Evolutionary conservation across 30 jellyfish, hydroid and myxozoan species (phyloP), one percentile per base, ranked within the genome.

Genomic region (Pelagia noctiluca): DNA sequence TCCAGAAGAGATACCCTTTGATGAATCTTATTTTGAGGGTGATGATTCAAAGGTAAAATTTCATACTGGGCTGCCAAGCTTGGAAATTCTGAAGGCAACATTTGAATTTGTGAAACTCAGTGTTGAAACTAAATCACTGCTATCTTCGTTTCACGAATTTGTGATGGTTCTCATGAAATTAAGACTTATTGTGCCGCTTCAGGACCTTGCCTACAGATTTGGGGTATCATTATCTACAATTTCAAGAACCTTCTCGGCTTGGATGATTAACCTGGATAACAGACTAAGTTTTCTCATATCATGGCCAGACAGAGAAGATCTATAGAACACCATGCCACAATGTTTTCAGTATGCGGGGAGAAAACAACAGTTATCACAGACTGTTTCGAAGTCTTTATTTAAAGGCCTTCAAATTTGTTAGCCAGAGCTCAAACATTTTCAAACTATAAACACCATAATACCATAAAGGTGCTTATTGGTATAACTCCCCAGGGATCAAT

Each of bases 311-410:
- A 8, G 57, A 42, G 57, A 42, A 42, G 57, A 42, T 42, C 12
- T 42, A 42, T 42, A 16, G 57, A 8, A 42, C 16, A 42, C 57
- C 16, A 42, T 42, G 57, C 57, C 57, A 42, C 57, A 42, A 5
- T 42, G 57, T 42, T 80, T 80, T 78, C 89, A 60, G 68, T 22
- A 78, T 38, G 30, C 79, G 89, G 80, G 29, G 63, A n/a, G 70
- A 60, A 0, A 60, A 42, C 67, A 78, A 36, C 70, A 2, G 71
- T 57, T 22, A 34, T 78, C 49, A 78, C 63, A 60, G 89, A 78
- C 63, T 78, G n/a, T n/a, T n/a, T n/a, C n/a, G n/a, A 42, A 42
- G 57, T 42, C 16, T 42, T 42, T 16, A 42, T 42, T 42, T 8
- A 42, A 42, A 42, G 57, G 57, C 57, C 57, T 42, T 42, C 57